These are phyloP conservation scores for Drosophila putrida DNA, from an alignment of 2,888 invertebrate species.

Conservation along the genomic window DNA sequence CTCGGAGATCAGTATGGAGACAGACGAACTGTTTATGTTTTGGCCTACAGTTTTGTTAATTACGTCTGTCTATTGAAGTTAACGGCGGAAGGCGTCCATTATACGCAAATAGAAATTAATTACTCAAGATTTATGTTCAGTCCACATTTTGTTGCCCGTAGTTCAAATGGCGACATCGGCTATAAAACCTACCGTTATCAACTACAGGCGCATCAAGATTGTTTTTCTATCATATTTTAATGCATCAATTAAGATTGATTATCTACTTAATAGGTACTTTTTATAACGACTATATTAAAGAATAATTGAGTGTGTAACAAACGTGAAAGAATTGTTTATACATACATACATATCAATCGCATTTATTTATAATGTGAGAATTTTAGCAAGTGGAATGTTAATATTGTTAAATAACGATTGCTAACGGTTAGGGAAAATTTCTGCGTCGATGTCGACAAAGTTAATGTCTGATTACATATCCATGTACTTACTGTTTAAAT, in stretches of 20 bases:
- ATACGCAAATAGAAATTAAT: background rate
- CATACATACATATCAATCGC: constrained; percentile 2
- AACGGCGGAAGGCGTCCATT: constrained; percentile 9
- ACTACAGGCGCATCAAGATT: background rate
- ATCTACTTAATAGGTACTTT: background rate
- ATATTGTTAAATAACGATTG: constrained; percentile 14
- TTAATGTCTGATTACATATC: constrained; percentile 49
- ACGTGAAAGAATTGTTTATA: background rate
- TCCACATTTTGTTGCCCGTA: background rate
- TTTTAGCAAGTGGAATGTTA: constrained; percentile 22
- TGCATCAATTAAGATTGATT: constrained; percentile 4
- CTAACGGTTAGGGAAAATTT: constrained; percentile 32
- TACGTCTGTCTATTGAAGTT: background rate
- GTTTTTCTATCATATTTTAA: background rate
- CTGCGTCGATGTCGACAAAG: constrained; percentile 1
- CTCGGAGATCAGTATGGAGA: too few relatives aligned
- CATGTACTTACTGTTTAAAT: constrained; percentile 31
- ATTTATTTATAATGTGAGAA: constrained; percentile 33
- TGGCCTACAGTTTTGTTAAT: background rate
- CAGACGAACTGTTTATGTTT: too few relatives aligned
- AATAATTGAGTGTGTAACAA: background rate
- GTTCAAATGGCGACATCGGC: background rate
- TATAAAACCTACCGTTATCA: background rate
- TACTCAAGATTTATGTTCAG: constrained; percentile 2
- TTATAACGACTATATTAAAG: constrained; percentile 4